Evolutionary conservation across 2,888 invertebrate species (phyloP), one percentile per base, ranked within the genome.

Genomic region (Pyrrhosoma nymphula): DNA sequence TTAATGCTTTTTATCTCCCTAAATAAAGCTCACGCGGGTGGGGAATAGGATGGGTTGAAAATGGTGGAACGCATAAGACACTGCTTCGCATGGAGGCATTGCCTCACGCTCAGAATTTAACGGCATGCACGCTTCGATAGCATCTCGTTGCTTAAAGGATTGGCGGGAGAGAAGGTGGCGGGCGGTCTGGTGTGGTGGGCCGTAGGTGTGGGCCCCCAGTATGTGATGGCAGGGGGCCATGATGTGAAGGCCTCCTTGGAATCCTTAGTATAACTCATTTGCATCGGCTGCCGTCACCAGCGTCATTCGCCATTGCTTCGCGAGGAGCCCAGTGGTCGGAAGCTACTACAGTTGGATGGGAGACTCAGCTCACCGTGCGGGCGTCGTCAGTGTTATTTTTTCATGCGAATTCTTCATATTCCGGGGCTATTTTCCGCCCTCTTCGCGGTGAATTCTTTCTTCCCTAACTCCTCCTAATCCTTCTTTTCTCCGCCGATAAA

Each of bases 231-330:
- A 82, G 30, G 82, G 82, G 82, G 82, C 82, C 82, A 82, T 10
- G 30, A 14, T 4, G 82, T 60, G 16, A 35, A 26, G 82, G 82
- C 82, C 82, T 30, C 82, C 14, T 18, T 35, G 82, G 82, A 82
- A 82, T 82, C 82, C 82, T 82, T 35, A n/a, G n/a, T n/a, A 20
- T 60, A 35, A 82, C 82, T 82, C 82, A 82, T 82, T 82, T 82
- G 35, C 82, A 82, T 82, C 35, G 82, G 35, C 35, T 6, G 82
- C 35, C 35, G 82, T 69, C 69, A 12, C 69, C 69, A 23, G 10
- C 69, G 26, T 20, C 16, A 60, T 20, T 16, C 16, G 60, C 69
- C 69, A 26, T n/a, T 23, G n/a, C n/a, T n/a, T 12, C n/a, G 69
- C 2, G 47, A 60, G 47, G 47, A 10, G 60, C 20, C 60, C 60